These are phyloP conservation scores for Vesta saturnalis DNA, from an alignment of 2,888 invertebrate species.

Conservation along the genomic window DNA sequence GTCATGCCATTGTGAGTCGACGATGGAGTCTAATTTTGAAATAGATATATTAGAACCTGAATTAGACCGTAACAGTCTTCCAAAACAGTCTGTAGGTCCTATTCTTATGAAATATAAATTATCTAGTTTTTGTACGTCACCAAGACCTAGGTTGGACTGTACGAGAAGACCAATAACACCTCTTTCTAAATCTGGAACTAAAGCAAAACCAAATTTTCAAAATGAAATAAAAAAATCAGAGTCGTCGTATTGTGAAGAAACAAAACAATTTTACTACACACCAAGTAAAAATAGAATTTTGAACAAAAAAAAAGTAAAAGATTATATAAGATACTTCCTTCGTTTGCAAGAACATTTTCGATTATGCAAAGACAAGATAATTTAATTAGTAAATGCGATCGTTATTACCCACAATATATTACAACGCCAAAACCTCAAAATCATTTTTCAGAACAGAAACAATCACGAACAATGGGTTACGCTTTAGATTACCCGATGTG, in stretches of 20 bases:
- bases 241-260: constrained; percentile 35
- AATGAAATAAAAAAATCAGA: constrained; percentile 8
- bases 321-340: neutral
- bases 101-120: neutral
- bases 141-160: neutral
- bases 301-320: constrained; percentile 19
- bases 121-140: too few species aligned
- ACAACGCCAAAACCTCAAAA: neutral
- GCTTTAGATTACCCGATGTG: neutral
- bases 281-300: constrained; percentile 37
- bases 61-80: constrained; percentile 37
- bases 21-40: constrained; percentile 41
- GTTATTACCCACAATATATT: neutral
- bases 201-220: neutral
- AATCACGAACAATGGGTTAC: too few species aligned
- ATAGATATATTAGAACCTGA: constrained; percentile 46
- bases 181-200: neutral
- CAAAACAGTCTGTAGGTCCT: neutral
- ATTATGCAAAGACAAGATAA: neutral
- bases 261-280: constrained; percentile 35
- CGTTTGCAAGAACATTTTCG: neutral
- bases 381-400: neutral
- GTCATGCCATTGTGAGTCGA: constrained; percentile 39
- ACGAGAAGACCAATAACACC: neutral
- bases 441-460: too few species aligned